Evolutionary conservation across 2,888 invertebrate species (phyloP).

Genomic region (Trichogramma evanescens): DNA sequence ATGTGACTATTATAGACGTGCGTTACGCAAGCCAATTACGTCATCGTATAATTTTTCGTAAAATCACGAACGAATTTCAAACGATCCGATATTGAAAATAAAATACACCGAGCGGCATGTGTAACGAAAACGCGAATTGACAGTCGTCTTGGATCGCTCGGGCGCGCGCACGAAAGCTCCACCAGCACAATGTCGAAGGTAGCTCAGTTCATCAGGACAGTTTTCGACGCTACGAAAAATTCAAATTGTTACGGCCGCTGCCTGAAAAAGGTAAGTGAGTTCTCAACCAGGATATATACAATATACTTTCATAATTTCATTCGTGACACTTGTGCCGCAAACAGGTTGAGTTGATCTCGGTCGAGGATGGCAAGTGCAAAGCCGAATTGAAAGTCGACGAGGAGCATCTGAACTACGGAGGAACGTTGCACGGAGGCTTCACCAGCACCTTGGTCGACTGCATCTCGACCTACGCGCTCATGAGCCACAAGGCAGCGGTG

Average conservation of each 20-base stretch:
- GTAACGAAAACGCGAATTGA: no score
- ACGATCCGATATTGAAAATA: no score
- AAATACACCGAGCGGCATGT: no score
- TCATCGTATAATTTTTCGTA: no score
- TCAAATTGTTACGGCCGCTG: conserved; percentile 47
- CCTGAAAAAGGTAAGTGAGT: conserved; percentile 47
- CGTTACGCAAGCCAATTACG: no score
- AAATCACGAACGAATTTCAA: no score
- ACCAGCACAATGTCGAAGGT: conserved; percentile 5
- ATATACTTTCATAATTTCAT: neutral
- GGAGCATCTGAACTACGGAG: conserved; percentile 68
- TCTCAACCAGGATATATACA: neutral
- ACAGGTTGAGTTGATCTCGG: conserved; percentile 50
- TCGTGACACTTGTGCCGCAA: neutral
- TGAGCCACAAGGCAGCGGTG: conserved; percentile 57
- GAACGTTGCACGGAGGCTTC: conserved; percentile 79
- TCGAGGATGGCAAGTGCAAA: conserved; percentile 64
- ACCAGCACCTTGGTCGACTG: conserved; percentile 72
- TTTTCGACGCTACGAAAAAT: conserved; percentile 39
- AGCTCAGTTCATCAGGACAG: conserved; percentile 43
- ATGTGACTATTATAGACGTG: no score
- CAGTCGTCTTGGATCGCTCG: no score
- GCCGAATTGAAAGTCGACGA: conserved; percentile 69
- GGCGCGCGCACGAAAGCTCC: neutral
- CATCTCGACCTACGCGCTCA: conserved; percentile 72